Percentiles rank a stretch among this genome's conserved stretches.
phyloP scores from a whole-genome alignment of 2,797 vertebrate genomes.

The Rousettus madagascariensis region DNA sequence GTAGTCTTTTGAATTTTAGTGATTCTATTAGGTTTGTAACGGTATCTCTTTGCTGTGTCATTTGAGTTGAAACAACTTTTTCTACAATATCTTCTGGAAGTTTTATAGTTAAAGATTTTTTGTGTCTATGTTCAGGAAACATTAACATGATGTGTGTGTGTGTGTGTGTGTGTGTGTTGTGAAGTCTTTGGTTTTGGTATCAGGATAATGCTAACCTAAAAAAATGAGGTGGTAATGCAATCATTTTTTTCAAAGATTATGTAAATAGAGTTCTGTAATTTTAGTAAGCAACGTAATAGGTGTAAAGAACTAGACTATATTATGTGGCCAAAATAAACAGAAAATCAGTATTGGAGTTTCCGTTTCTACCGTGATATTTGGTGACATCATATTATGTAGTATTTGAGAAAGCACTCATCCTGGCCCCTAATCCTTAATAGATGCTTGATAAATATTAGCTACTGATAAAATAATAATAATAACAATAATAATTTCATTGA shows the following conservation, averaged over 20 bases:
- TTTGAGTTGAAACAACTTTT: neutral
- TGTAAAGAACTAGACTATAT: neutral
- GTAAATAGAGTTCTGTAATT: neutral
- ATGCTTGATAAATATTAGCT: conserved; percentile 12
- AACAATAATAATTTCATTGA: neutral
- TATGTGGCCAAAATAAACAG: neutral
- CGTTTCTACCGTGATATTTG: neutral
- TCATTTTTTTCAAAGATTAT: conserved; percentile 4
- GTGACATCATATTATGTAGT: neutral
- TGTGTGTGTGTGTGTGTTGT: no score
- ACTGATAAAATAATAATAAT: neutral
- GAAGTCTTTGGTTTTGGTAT: neutral
- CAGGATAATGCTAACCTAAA: neutral
- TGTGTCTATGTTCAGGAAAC: neutral
- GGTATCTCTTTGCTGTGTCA: neutral
- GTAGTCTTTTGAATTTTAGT: neutral
- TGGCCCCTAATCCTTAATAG: neutral
- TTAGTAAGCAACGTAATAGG: neutral
- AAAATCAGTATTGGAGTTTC: neutral
- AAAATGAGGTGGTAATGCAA: neutral
- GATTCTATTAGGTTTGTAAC: neutral
- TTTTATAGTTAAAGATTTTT: neutral
- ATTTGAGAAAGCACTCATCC: neutral
- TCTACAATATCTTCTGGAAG: neutral
- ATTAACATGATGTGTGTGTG: neutral